Evolutionary conservation across 2,797 vertebrate genomes (phyloP).

Genomic region (Chelidonichthys spinosus): DNA sequence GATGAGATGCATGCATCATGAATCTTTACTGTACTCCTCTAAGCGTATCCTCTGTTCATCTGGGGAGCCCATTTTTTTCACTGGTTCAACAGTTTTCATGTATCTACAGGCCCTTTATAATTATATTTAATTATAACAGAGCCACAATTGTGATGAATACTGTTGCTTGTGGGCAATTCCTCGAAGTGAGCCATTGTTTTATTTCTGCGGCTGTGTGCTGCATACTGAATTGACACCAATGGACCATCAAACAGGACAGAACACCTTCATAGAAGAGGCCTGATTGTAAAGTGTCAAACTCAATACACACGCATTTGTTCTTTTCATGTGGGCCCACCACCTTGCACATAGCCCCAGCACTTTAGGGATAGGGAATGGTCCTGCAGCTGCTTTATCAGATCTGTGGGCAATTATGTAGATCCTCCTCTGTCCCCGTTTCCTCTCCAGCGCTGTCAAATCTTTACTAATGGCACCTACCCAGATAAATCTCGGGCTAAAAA

Average conservation of each 20-base stretch:
- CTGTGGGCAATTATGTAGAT: conserved; percentile 47
- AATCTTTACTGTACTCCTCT: conserved; percentile 42
- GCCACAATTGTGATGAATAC: conserved; percentile 62
- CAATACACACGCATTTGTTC: conserved; percentile 35
- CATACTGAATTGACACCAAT: conserved; percentile 31
- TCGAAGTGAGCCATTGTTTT: conserved; percentile 64
- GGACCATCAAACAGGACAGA: conserved; percentile 38
- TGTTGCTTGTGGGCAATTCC: conserved; percentile 51
- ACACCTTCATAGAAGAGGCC: conserved; percentile 18
- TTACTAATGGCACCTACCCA: conserved; percentile 17
- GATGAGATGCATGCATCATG: conserved; percentile 30
- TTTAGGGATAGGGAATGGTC: conserved; percentile 27
- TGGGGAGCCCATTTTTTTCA: conserved; percentile 43
- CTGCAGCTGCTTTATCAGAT: conserved; percentile 27
- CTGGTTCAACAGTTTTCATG: conserved; percentile 56
- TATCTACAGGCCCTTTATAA: conserved; percentile 63
- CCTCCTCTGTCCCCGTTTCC: conserved; percentile 6
- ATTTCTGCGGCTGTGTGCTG: conserved; percentile 41
- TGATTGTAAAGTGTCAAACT: conserved; percentile 36
- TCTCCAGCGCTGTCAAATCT: conserved; percentile 17
- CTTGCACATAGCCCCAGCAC: conserved; percentile 8
- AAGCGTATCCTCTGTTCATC: conserved; percentile 37
- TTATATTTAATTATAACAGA: conserved; percentile 70
- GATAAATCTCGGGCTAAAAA: conserved; percentile 36
- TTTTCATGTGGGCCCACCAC: conserved; percentile 13